Base-by-base conservation (phyloP, 1,140 invertebrate species). In the Plodia interpunctella region DNA sequence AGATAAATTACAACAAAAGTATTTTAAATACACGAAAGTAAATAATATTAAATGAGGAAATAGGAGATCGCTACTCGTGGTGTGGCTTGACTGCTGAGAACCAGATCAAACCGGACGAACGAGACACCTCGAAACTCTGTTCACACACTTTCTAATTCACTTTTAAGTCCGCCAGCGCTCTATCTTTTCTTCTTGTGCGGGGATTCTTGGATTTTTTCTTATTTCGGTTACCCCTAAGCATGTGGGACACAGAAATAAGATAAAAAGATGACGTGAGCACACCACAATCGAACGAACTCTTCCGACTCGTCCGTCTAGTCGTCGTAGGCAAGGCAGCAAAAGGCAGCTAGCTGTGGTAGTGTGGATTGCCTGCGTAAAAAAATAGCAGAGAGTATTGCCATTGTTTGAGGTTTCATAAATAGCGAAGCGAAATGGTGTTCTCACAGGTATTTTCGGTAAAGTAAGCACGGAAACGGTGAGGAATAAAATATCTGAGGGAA, bases 141-240 rank as follows among this genome's bases (percentile, higher is more conserved):
- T 83, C 74, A 80, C 72, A 75, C 83, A 88, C 86, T 87, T 86
- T 86, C 78, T 83, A 87, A 77, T 89, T 86, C 75, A 87, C 84
- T 81, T 87, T 83, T 80, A 85, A 70, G 69, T 75, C 70, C 67
- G 65, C 66, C 62, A 68, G 68, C 55, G 68, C 76, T 72, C 76
- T 76, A 62, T 86, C 75, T 89, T 86, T 87, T 87, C 84, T 87
- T 81, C 84, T 85, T 52, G 83, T 89, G 65, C 84, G 83, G 67
- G 86, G 83, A 85, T 85, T 89, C 74, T 82, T 85, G 72, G 77
- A 81, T 87, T 85, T 88, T 72, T 86, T 87, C 74, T 81, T 82
- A 73, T 78, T 87, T 80, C 80, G 78, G 75, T 87, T 86, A 85
- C 80, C 78, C 83, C 83, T 87, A 83, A 86, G 86, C 86, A 87